Conservation (phyloP, 2,797 vertebrate genomes). For the Hippopotamyrus pictus region DNA sequence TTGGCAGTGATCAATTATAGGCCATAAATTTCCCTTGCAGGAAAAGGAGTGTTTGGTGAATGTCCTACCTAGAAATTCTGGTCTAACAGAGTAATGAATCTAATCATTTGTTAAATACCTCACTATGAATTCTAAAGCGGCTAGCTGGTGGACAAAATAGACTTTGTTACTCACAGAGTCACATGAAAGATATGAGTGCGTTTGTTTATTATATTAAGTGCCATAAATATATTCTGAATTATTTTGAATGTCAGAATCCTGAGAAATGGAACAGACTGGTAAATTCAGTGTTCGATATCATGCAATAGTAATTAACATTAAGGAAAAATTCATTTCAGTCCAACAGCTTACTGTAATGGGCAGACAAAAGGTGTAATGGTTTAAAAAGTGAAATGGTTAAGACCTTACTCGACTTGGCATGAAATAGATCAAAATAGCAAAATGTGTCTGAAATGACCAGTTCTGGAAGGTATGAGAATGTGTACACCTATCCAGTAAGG, state of each 20-base stretch:
- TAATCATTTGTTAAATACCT: slow-evolving; percentile 1
- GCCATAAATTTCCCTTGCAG: no score
- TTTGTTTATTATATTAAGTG: neutral
- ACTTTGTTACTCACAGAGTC: neutral
- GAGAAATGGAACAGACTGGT: neutral
- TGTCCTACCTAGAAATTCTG: neutral
- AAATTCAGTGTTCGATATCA: neutral
- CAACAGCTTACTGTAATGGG: neutral
- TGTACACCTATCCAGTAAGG: neutral
- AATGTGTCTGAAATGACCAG: neutral
- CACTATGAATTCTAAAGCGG: neutral
- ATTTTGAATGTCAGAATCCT: neutral
- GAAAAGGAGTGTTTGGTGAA: neutral
- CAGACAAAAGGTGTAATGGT: neutral
- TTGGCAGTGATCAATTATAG: neutral
- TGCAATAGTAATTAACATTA: neutral
- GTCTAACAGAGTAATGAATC: neutral
- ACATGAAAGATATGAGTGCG: neutral
- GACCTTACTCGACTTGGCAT: neutral
- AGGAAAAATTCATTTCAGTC: neutral
- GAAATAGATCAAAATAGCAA: neutral
- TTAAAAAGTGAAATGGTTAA: neutral
- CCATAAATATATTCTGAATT: neutral
- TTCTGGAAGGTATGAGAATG: neutral
- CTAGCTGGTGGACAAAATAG: neutral